A percentile compares a stretch with the other conserved stretches of the same genome.
phyloP scores from a whole-genome alignment of 2,113 vertebrate genomes.

The Sebastes fasciatus region DNA sequence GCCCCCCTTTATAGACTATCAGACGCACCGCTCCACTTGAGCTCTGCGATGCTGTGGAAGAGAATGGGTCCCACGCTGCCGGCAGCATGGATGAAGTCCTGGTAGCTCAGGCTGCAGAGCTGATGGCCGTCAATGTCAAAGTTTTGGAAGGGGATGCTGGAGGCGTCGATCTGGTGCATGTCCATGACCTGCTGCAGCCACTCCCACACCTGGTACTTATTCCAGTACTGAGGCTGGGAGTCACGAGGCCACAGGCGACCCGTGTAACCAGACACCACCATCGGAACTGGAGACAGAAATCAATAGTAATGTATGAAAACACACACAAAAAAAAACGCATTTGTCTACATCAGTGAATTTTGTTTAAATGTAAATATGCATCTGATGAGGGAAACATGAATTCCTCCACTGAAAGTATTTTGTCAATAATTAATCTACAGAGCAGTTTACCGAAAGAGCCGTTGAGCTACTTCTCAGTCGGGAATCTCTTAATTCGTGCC shows the following conservation, averaged over 20 bases:
- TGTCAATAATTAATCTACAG: constrained; percentile 53
- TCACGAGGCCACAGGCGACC: constrained; percentile 91
- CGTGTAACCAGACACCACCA: constrained; percentile 82
- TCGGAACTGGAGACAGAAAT: constrained; percentile 64
- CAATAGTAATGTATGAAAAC: neutral
- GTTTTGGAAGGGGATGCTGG: constrained; percentile 93
- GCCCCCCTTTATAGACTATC: neutral
- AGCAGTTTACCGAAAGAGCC: constrained; percentile 35
- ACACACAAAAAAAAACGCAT: neutral
- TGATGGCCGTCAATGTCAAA: constrained; percentile 95
- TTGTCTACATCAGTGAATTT: neutral
- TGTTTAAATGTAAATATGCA: constrained; percentile 8
- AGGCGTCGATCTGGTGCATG: constrained; percentile 94
- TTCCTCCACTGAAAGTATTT: constrained; percentile 20
- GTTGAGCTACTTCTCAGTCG: constrained; percentile 31
- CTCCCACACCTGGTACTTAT: constrained; percentile 97
- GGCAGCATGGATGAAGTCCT: constrained; percentile 92
- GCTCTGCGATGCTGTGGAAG: constrained; percentile 91
- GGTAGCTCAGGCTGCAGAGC: constrained; percentile 92
- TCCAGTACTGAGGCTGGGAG: constrained; percentile 94
- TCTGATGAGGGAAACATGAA: constrained; percentile 29
- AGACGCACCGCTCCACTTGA: constrained; percentile 91
- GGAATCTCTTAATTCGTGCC: constrained; percentile 35
- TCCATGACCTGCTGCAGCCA: constrained; percentile 98
- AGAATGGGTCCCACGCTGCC: constrained; percentile 92